These are phyloP conservation scores for Morpho deidamia DNA, from an alignment of 2,888 invertebrate species.

Conservation along the genomic window DNA sequence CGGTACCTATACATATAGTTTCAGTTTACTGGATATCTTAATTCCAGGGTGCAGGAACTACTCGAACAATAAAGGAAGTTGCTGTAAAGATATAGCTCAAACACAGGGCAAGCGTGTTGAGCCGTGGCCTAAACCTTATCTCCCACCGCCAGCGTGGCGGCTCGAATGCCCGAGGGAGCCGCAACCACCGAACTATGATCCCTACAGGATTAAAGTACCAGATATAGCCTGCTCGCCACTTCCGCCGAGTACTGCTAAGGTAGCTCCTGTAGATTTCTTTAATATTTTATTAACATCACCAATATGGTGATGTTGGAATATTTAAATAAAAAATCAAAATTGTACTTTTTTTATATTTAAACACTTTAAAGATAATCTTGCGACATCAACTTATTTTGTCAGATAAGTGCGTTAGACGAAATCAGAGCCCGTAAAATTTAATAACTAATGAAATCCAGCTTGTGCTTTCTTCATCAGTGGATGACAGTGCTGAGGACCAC, in stretches of 20 bases:
- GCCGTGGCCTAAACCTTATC: conserved; percentile 50
- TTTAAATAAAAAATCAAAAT: background rate
- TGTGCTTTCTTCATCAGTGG: conserved; percentile 73
- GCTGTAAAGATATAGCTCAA: conserved; percentile 46
- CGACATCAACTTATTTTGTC: conserved; percentile 27
- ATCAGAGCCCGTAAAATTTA: conserved; percentile 60
- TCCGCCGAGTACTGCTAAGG: conserved; percentile 60
- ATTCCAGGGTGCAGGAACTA: conserved; percentile 37
- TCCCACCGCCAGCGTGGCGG: conserved; percentile 46
- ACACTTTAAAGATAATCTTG: conserved; percentile 8
- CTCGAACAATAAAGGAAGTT: conserved; percentile 40
- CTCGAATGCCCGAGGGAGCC: conserved; percentile 45
- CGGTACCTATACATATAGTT: background rate
- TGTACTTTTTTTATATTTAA: background rate
- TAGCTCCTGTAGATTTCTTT: conserved; percentile 19
- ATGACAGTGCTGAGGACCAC: conserved; percentile 41
- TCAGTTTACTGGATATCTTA: background rate
- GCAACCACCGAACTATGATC: conserved; percentile 60
- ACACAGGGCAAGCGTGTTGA: conserved; percentile 46
- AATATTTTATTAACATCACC: no score
- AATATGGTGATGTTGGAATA: no score
- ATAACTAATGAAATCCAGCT: conserved; percentile 72
- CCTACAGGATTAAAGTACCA: conserved; percentile 62
- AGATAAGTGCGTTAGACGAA: conserved; percentile 71
- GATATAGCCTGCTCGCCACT: conserved; percentile 58